These are phyloP conservation scores for Embiotoca jacksoni DNA, from an alignment of 2,113 vertebrate genomes.

Conservation along the genomic window DNA sequence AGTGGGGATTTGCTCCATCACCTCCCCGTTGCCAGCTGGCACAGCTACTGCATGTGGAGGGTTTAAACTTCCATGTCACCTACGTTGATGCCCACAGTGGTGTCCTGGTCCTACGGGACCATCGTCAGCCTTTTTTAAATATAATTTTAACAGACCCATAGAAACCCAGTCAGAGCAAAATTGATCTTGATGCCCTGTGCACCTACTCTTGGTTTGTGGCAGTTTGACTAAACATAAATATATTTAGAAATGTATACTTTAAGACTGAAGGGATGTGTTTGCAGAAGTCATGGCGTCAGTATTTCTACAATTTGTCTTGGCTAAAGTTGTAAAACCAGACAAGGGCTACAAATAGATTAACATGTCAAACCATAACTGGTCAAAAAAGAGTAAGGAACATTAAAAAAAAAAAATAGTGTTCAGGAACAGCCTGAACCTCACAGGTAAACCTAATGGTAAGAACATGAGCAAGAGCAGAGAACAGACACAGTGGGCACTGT, in stretches of 20 bases:
- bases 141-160: not conserved
- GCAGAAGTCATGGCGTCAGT: not conserved
- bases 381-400: not conserved
- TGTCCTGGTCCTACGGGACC: no score
- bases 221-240: not conserved
- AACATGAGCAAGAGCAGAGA: not conserved
- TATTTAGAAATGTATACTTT: not conserved
- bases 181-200: not conserved
- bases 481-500: not conserved
- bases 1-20: not conserved
- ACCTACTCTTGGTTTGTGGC: not conserved
- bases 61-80: conserved; percentile 2
- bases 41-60: not conserved
- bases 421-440: not conserved
- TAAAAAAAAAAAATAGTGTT: not conserved
- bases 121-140: no score
- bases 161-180: not conserved
- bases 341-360: not conserved
- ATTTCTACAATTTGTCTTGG: no score
- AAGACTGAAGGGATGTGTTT: not conserved
- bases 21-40: not conserved
- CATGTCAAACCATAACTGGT: not conserved
- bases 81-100: not conserved
- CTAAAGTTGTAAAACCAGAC: not conserved
- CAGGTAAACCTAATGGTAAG: not conserved